phyloP scores from a whole-genome alignment of 2,888 invertebrate species.

The Gnatocerus cornutus region DNA sequence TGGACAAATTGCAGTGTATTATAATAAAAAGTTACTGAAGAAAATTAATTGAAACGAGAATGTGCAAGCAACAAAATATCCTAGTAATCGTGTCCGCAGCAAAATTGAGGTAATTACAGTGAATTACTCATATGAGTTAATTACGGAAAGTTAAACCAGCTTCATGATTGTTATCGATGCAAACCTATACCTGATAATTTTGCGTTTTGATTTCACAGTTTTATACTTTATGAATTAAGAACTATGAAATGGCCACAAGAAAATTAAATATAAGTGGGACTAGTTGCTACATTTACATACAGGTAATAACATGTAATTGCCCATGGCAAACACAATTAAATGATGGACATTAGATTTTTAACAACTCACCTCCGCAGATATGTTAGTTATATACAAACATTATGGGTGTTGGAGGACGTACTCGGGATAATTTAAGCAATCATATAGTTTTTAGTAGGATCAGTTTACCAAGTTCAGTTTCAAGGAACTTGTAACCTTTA shows the following conservation, averaged over 20 bases:
- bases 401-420: too few relatives aligned
- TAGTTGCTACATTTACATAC: neutral
- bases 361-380: constrained; percentile 2
- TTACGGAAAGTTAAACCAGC: constrained; percentile 21
- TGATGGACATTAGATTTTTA: constrained; percentile 11
- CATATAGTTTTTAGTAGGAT: too few relatives aligned
- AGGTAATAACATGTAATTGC: constrained; percentile 7
- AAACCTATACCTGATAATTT: too few relatives aligned
- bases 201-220: neutral
- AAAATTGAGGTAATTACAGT: constrained; percentile 20
- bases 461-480: too few relatives aligned
- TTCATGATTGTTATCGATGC: constrained; percentile 15
- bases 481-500: too few relatives aligned
- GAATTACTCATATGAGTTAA: constrained; percentile 22
- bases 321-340: constrained; percentile 11
- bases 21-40: neutral
- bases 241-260: too few relatives aligned
- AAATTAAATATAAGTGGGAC: neutral
- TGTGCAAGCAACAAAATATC: neutral
- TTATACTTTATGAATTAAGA: neutral
- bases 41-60: neutral
- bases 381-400: neutral
- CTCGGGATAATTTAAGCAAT: too few relatives aligned
- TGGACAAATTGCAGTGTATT: too few relatives aligned
- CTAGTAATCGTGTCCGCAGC: constrained; percentile 15